These are phyloP conservation scores for Rousettus madagascariensis DNA, from an alignment of 2,797 vertebrate genomes.

Conservation along the genomic window DNA sequence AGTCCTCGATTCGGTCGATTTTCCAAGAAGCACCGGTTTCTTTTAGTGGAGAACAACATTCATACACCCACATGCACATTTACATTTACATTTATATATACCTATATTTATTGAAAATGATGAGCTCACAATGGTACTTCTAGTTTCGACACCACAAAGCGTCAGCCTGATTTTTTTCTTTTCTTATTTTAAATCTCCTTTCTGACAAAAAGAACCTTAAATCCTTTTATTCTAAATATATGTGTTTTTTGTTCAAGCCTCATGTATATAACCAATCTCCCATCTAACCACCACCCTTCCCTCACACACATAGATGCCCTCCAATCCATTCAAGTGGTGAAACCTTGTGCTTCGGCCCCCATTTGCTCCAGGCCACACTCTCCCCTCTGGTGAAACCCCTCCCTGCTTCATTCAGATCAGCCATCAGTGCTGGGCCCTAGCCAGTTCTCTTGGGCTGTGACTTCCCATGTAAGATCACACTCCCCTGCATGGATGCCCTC, in stretches of 20 bases:
- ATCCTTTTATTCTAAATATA: not conserved
- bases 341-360: fast-evolving
- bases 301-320: not conserved
- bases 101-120: not conserved
- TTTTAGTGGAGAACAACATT: not conserved
- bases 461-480: fast-evolving
- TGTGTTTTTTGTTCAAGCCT: not conserved
- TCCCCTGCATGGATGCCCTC: not conserved
- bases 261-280: not conserved
- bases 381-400: not conserved
- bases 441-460: not conserved
- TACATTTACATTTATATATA: not conserved
- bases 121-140: not conserved
- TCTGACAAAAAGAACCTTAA: not conserved
- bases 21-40: not conserved
- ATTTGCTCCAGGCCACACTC: fast-evolving
- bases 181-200: not conserved
- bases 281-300: not conserved
- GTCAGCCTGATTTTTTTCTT: not conserved
- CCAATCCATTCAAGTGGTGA: not conserved
- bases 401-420: not conserved
- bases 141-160: not conserved
- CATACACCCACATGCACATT: not conserved
- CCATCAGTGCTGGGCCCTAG: fast-evolving
- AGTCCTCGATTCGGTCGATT: not conserved